These are phyloP conservation scores for Manis javanica DNA, from an alignment of 2,797 vertebrate species.

Conservation along the genomic window DNA sequence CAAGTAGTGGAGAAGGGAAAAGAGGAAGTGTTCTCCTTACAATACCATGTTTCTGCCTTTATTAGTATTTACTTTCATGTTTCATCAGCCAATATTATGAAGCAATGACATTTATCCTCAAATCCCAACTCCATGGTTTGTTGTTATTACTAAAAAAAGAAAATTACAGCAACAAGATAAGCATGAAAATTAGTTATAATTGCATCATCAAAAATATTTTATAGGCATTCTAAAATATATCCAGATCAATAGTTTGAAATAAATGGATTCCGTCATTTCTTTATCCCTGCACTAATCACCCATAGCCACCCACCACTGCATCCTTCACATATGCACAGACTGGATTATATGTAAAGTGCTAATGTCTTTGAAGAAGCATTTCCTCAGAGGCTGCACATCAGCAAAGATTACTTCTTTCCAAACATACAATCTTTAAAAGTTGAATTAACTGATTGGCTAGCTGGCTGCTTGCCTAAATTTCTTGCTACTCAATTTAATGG, in stretches of 20 bases:
- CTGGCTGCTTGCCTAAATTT: slow-evolving; percentile 64
- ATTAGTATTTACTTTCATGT: not conserved
- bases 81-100: not conserved
- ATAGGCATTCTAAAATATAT: not conserved
- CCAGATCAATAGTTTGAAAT: not conserved
- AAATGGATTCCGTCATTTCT: not conserved
- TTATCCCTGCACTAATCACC: not conserved
- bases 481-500: slow-evolving; percentile 54
- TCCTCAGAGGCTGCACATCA: not conserved
- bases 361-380: not conserved
- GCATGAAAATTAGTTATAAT: not conserved
- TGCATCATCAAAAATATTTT: not conserved
- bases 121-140: not conserved
- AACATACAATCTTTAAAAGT: slow-evolving; percentile 28
- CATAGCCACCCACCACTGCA: not conserved
- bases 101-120: not conserved
- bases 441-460: slow-evolving; percentile 68
- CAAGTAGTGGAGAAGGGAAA: rapidly evolving
- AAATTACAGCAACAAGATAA: not conserved
- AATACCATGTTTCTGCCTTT: not conserved
- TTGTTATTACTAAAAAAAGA: not conserved
- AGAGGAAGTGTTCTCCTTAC: not conserved
- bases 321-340: not conserved
- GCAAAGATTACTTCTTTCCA: not conserved
- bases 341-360: not conserved